phyloP scores from a whole-genome alignment of 2,113 vertebrate genomes.

The Corythaeola cristata region DNA sequence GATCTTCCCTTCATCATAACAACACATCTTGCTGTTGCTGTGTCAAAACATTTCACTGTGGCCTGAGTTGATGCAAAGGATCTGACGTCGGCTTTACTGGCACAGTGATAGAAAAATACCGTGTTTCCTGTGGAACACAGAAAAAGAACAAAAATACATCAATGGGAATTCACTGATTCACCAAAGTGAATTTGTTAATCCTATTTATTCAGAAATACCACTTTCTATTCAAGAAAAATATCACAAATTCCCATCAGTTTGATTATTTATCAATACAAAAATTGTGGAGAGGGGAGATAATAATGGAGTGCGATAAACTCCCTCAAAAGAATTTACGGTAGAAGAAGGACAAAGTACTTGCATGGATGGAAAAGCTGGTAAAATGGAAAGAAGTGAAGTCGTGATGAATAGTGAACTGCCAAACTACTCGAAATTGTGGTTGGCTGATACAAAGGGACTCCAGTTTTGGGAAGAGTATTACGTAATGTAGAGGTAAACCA shows the following conservation, averaged over 20 bases:
- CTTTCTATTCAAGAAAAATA: background rate
- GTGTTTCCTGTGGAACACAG: background rate
- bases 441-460: background rate
- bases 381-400: slow-evolving; percentile 4
- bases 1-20: background rate
- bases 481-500: background rate
- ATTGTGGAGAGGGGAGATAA: background rate
- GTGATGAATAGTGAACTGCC: background rate
- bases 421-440: background rate
- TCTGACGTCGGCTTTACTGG: background rate
- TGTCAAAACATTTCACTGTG: slow-evolving; percentile 19
- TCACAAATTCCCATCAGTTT: background rate
- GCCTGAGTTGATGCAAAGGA: slow-evolving; percentile 1
- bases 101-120: background rate
- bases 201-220: background rate
- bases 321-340: background rate
- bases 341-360: background rate
- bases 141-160: background rate
- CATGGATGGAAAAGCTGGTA: background rate
- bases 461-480: background rate
- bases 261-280: background rate
- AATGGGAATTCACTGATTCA: background rate
- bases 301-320: background rate
- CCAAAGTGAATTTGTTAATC: background rate
- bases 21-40: background rate